phyloP scores from a whole-genome alignment of 2,888 invertebrate species.

The Chaitophorus viminalis region DNA sequence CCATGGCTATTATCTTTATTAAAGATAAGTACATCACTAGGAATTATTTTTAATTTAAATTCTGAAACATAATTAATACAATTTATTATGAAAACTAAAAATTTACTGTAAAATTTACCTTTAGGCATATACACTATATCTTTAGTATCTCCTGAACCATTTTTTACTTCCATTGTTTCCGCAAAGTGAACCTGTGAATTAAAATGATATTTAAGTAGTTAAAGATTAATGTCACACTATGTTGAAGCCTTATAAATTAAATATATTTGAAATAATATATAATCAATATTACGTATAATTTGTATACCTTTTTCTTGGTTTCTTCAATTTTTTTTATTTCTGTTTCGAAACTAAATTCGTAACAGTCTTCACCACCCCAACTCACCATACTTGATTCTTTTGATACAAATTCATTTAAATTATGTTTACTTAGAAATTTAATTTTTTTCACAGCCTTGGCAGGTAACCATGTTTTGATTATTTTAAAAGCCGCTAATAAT shows the following conservation, averaged over 20 bases:
- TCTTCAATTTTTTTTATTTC: constrained; percentile 68
- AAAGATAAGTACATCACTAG: constrained; percentile 44
- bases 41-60: constrained; percentile 46
- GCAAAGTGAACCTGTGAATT: constrained; percentile 74
- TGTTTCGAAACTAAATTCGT: constrained; percentile 77
- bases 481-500: constrained; percentile 84
- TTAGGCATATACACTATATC: constrained; percentile 53
- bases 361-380: constrained; percentile 85
- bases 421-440: constrained; percentile 82
- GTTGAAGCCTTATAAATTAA: constrained; percentile 3
- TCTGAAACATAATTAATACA: constrained; percentile 38
- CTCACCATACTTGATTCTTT: constrained; percentile 78
- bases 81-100: neutral
- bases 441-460: constrained; percentile 89
- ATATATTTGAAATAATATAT: constrained; percentile 9
- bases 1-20: constrained; percentile 48
- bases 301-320: constrained; percentile 63
- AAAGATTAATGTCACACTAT: neutral
- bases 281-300: neutral
- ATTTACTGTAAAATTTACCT: constrained; percentile 2
- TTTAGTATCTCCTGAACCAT: constrained; percentile 45
- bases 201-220: neutral
- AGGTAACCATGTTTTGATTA: constrained; percentile 87
- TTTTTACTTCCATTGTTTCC: constrained; percentile 66
- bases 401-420: constrained; percentile 78